These are phyloP conservation scores for Agelas oroides DNA, from an alignment of 37 sponge, comb jelly and placozoan species.

Conservation along the genomic window DNA sequence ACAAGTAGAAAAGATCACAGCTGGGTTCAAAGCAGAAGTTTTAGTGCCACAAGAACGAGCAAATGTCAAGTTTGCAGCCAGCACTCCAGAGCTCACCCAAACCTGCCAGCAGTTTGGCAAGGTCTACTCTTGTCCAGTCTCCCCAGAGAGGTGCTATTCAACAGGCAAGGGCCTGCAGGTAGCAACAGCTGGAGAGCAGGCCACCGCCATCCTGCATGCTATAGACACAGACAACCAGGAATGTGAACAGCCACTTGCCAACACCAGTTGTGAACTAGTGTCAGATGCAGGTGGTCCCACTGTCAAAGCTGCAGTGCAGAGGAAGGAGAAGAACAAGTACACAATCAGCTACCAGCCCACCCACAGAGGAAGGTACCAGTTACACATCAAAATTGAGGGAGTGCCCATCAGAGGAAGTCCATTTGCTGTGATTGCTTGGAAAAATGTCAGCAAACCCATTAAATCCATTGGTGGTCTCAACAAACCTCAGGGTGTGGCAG, in stretches of 20 bases:
- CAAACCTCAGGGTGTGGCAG: not conserved
- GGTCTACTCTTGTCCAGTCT: not conserved
- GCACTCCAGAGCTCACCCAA: conserved; percentile 2
- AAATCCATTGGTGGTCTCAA: conserved; percentile 10
- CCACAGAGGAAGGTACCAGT: conserved; percentile 3
- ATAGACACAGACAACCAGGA: not conserved
- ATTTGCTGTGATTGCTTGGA: not conserved
- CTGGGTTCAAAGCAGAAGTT: not conserved
- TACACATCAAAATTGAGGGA: conserved; percentile 17
- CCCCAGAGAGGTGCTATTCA: not conserved
- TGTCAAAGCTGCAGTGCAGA: not conserved
- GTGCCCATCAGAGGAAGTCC: conserved; percentile 27
- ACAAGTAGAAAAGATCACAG: not conserved
- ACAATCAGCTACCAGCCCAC: conserved; percentile 3
- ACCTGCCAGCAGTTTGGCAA: conserved; percentile 9
- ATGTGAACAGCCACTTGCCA: not conserved
- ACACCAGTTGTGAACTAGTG: not conserved
- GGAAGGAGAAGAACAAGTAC: not conserved
- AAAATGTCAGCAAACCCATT: not conserved
- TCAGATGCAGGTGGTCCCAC: no score
- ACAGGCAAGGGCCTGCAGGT: not conserved
- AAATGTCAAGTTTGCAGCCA: not conserved
- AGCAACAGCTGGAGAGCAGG: not conserved
- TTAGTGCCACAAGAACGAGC: not conserved
- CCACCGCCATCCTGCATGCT: not conserved